Evolutionary conservation across 2,797 vertebrate species (phyloP).

Genomic region (Myotis findleyi): DNA sequence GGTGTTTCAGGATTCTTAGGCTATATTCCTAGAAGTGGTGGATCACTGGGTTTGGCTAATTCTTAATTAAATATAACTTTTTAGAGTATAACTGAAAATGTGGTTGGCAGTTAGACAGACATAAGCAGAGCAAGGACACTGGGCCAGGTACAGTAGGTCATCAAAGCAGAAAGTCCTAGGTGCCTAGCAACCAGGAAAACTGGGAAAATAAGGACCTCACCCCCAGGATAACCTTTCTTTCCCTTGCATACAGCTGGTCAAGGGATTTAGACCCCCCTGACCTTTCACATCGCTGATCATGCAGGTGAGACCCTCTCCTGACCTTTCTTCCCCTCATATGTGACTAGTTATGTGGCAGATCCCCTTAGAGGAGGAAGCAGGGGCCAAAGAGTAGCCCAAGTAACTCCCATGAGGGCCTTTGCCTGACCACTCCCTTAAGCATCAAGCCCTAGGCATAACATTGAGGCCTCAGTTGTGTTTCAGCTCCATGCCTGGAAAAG

Average conservation of each 20-base stretch:
- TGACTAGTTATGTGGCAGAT: not conserved
- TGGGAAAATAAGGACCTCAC: too few species aligned
- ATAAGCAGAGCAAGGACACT: too few species aligned
- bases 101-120: too few species aligned
- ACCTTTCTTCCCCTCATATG: not conserved
- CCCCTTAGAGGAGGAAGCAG: not conserved
- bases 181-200: too few species aligned
- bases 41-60: not conserved
- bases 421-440: not conserved
- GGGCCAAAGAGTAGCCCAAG: not conserved
- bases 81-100: not conserved
- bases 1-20: too few species aligned
- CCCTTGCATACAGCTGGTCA: not conserved
- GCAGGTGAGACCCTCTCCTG: not conserved
- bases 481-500: not conserved
- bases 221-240: too few species aligned
- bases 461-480: not conserved
- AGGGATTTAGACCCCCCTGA: not conserved
- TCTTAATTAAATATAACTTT: not conserved
- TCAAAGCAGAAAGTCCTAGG: too few species aligned
- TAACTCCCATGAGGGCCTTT: not conserved
- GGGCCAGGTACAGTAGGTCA: too few species aligned
- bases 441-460: not conserved
- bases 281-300: not conserved
- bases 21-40: too few species aligned